Base-by-base conservation (phyloP, 92 coral and sea anemone species). In the Metridium senile region DNA sequence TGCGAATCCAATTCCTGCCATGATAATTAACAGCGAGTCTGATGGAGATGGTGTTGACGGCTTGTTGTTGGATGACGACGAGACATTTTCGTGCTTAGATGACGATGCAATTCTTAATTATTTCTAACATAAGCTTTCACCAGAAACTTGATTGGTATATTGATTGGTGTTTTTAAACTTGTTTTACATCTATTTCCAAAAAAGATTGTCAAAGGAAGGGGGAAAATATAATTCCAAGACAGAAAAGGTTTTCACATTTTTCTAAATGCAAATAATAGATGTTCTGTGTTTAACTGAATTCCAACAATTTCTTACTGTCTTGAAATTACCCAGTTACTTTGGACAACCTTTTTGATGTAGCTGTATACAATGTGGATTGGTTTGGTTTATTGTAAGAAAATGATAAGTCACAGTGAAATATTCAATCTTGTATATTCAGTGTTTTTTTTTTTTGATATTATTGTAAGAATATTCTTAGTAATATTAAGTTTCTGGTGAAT, bases 81-180 rank as follows among this genome's bases (percentile, higher is more conserved):
- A 91, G 70, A 91, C 97, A 88, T 91, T 91, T 91, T 91, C 97
- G 93, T 91, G 97, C 86, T 87, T 79, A 79, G 84, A 90, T 34
- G 87, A 91, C 56, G 97, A 88, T 56, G 90, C 91, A 91, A 91
- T 89, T 81, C 81, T 77, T 65, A 62, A 58, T 32, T 89, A 85
- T 19, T 89, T 88, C 77, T 88, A 70, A 46, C 76, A 56, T 9
- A 23, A 21, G 76, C 70, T 59, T 31, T 73, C 68, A 58, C 78
- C 78, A 73, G 78, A 73, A 73, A 73, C 78, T 73, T 57, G 21
- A 73, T 54, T 19, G 3, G 25, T 27, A 7, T 54, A 54, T 54
- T 54, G n/a, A n/a, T n/a, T n/a, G n/a, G n/a, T n/a, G n/a, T n/a
- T n/a, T 61, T 61, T 21, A 61, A 11, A 61, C 2, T 26, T 61